A percentile compares a stretch with the other conserved stretches of the same genome.
phyloP scores from a whole-genome alignment of 2,113 vertebrate genomes.

The Scytalopus superciliaris region DNA sequence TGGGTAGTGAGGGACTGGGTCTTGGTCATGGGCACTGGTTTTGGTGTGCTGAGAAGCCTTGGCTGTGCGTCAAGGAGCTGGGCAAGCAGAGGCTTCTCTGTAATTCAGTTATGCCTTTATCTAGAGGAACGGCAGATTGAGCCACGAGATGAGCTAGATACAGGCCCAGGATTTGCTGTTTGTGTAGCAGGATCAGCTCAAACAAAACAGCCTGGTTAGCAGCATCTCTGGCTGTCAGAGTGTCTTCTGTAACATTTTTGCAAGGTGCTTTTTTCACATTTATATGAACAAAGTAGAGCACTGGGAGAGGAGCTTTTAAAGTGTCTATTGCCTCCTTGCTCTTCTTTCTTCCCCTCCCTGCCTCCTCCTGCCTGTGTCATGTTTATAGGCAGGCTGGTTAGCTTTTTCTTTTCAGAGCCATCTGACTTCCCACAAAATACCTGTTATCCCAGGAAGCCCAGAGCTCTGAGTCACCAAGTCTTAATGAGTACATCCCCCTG shows the following conservation, averaged over 20 bases:
- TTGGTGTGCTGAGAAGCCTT: background rate
- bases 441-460: background rate
- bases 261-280: background rate
- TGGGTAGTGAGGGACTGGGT: rapidly evolving
- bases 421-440: background rate
- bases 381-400: background rate
- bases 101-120: background rate
- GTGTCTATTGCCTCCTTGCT: background rate
- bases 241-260: background rate
- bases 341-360: background rate
- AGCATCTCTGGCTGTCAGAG: background rate
- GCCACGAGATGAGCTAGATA: background rate
- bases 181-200: background rate
- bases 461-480: background rate
- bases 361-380: background rate
- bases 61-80: rapidly evolving
- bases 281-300: background rate
- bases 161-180: background rate
- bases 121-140: background rate
- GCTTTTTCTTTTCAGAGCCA: background rate
- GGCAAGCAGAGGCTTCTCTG: background rate
- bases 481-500: background rate
- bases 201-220: background rate
- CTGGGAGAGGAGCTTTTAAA: conserved; percentile 20
- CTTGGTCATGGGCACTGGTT: rapidly evolving